Conservation (phyloP, 2,888 invertebrate species). For the Thysanoteuthis rhombus region DNA sequence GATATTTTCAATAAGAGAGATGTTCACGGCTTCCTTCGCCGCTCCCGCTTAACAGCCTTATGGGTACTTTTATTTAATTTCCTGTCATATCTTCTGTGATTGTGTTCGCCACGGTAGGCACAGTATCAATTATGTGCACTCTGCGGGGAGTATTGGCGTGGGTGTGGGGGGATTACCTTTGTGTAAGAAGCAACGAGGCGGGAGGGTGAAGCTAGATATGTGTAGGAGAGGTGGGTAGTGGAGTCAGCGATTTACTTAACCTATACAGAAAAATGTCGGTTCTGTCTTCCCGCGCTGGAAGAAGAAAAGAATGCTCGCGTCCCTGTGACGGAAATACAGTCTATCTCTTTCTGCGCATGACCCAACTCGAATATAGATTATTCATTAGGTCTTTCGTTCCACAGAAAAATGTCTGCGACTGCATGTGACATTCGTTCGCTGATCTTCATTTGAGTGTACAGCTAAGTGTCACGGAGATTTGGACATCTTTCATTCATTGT, state of each 20-base stretch:
- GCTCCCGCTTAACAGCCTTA: not conserved
- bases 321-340: not conserved
- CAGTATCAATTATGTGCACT: not conserved
- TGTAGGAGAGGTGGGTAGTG: not conserved
- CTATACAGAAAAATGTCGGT: not conserved
- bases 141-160: not conserved
- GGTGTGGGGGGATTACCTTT: not conserved
- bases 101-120: not conserved
- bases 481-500: not conserved
- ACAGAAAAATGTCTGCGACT: not conserved
- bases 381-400: not conserved
- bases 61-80: not conserved
- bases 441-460: not conserved
- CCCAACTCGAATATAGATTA: not conserved
- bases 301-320: not conserved
- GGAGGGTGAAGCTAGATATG: not conserved
- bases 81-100: not conserved
- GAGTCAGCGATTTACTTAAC: not conserved
- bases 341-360: not conserved
- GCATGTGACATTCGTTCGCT: not conserved
- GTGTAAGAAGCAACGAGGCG: not conserved
- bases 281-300: not conserved
- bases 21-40: not conserved
- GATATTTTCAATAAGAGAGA: not conserved
- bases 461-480: not conserved